These are phyloP conservation scores for Pristionchus exspectatus DNA, from an alignment of 2,888 invertebrate species.

Conservation along the genomic window DNA sequence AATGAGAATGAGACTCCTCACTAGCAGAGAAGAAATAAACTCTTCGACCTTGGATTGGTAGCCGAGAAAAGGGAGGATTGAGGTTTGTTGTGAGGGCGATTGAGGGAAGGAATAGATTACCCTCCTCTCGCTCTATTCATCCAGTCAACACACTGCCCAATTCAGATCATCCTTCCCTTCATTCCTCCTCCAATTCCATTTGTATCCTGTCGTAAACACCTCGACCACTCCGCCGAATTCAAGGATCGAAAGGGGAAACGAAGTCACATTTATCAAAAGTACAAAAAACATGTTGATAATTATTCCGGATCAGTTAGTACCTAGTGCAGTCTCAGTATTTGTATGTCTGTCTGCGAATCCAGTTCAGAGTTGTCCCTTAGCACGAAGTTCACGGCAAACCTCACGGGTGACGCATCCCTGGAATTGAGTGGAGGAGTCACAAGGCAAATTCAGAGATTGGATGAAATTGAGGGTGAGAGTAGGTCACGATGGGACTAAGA, in stretches of 20 bases:
- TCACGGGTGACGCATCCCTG: slow-evolving; percentile 54
- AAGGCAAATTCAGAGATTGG: not conserved
- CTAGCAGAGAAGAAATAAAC: slow-evolving; percentile 32
- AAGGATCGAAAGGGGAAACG: slow-evolving; percentile 3
- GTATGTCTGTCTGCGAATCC: not conserved
- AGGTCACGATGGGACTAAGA: not conserved
- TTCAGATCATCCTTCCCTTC: slow-evolving; percentile 41
- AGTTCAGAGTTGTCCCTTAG: slow-evolving; percentile 6
- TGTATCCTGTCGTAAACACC: slow-evolving; percentile 39
- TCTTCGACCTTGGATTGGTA: slow-evolving; percentile 48
- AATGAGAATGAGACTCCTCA: slow-evolving; percentile 23
- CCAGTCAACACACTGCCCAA: slow-evolving; percentile 28
- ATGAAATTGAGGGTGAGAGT: not conserved
- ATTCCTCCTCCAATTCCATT: slow-evolving; percentile 17
- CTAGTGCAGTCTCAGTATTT: not conserved
- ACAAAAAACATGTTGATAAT: slow-evolving; percentile 41
- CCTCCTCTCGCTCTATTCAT: slow-evolving; percentile 51
- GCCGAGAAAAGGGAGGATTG: slow-evolving; percentile 46
- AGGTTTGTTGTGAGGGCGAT: slow-evolving; percentile 36
- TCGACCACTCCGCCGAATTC: slow-evolving; percentile 47
- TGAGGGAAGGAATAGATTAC: slow-evolving; percentile 48
- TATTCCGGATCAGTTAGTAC: not conserved
- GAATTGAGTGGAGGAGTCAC: not conserved
- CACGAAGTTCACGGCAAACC: slow-evolving; percentile 42
- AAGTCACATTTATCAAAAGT: slow-evolving; percentile 20